Evolutionary conservation across 2,888 invertebrate genomes (phyloP), one percentile per base, ranked within the genome.

Genomic region (Pycnomerus fuliginosus): DNA sequence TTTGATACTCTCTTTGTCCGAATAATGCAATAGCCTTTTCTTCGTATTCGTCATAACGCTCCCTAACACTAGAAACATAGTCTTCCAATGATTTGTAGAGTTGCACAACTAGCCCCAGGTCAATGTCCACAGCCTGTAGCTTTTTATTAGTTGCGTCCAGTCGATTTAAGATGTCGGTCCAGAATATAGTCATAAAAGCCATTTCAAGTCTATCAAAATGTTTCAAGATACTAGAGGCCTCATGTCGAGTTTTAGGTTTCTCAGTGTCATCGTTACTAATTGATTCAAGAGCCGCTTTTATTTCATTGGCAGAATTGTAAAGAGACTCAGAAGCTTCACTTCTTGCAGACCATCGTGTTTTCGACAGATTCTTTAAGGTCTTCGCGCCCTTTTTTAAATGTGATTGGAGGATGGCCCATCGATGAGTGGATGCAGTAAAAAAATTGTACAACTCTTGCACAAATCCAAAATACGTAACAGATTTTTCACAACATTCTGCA

Each of bases 221-320:
- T 16, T 29, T 31, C 36, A 32, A 27, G 23, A 48, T 34, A 24
- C 44, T 39, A 35, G 41, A 29, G 30, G 53, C 52, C 55, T 59
- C 53, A 31, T 46, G 48, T 57, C 53, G 45, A 27, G 50, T 44
- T 30, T 52, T 50, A 38, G 55, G 52, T 43, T 60, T 61, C 47
- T 60, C 56, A 23, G 53, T 54, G 38, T 50, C 25, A 49, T 62
- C 56, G 46, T 58, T 33, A 24, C 38, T 39, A 28, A 59, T 53
- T 37, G 48, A 17, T 55, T 52, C 28, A 34, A 56, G 53, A 44
- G 52, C 43, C 33, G 37, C 47, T 43, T 44, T 38, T 10, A 48
- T 37, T 53, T 50, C 44, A 10, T 37, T 23, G 41, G 49, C 56
- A 28, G 47, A 53, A 42, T 53, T 49, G 46, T 36, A 32, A 32